Evolutionary conservation across 1,140 invertebrate species (phyloP).

Genomic region (Metaphire vulgaris): DNA sequence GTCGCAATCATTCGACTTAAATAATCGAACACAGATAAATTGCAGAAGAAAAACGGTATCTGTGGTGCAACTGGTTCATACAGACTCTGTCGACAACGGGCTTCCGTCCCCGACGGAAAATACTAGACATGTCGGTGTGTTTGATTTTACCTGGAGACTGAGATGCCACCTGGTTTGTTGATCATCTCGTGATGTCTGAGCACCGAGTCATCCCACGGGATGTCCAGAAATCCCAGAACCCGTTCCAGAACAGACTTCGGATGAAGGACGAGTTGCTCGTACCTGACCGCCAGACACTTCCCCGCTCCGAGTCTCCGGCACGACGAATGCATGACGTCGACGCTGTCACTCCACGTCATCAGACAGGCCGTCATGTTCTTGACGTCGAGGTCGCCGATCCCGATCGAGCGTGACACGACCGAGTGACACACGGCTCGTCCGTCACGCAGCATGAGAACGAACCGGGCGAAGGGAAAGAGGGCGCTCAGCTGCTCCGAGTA

Average conservation of each 20-base stretch:
- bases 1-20: too few species aligned
- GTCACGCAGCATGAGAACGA: slow-evolving; percentile 93
- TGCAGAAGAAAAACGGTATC: too few species aligned
- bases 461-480: slow-evolving; percentile 72
- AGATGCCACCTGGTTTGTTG: slow-evolving; percentile 72
- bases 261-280: slow-evolving; percentile 90
- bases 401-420: slow-evolving; percentile 87
- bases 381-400: slow-evolving; percentile 86
- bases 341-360: too few species aligned
- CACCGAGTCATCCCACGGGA: slow-evolving; percentile 89
- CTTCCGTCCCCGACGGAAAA: too few species aligned
- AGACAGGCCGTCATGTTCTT: too few species aligned
- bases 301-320: slow-evolving; percentile 73
- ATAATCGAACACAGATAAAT: too few species aligned
- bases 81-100: too few species aligned
- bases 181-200: slow-evolving; percentile 92
- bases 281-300: slow-evolving; percentile 79
- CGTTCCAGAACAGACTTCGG: slow-evolving; percentile 77
- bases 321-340: slow-evolving; percentile 89
- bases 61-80: too few species aligned
- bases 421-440: slow-evolving; percentile 93
- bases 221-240: slow-evolving; percentile 78
- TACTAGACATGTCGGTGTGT: too few species aligned
- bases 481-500: slow-evolving; percentile 67
- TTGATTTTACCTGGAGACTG: slow-evolving; percentile 72